These are phyloP conservation scores for Tachuris rubrigastra DNA, from an alignment of 2,113 vertebrate species.

Conservation along the genomic window DNA sequence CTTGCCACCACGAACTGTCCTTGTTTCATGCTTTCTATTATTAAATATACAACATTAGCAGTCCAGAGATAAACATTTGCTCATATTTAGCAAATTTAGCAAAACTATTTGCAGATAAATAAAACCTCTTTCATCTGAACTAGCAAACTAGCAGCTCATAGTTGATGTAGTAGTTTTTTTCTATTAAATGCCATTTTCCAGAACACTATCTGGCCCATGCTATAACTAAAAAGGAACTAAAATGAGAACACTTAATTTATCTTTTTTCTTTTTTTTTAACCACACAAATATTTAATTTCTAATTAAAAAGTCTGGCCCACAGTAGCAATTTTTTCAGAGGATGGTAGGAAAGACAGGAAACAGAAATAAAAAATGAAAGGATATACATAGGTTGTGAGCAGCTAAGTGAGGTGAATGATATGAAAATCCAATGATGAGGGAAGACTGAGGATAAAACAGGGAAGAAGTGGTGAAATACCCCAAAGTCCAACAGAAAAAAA, in stretches of 20 bases:
- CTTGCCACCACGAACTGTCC: not conserved
- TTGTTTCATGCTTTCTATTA: constrained; percentile 51
- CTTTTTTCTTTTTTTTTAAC: not conserved
- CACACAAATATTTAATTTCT: not conserved
- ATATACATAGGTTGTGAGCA: not conserved
- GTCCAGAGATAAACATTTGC: constrained; percentile 21
- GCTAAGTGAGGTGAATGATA: not conserved
- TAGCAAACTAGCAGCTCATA: not conserved
- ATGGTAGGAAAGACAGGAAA: not conserved
- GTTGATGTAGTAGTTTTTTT: not conserved
- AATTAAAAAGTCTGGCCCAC: not conserved
- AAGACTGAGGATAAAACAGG: not conserved
- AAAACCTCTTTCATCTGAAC: not conserved
- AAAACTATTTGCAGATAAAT: not conserved
- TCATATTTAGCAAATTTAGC: not conserved
- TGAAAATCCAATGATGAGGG: not conserved
- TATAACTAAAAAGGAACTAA: not conserved
- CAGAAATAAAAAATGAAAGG: not conserved
- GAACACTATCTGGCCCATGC: not conserved
- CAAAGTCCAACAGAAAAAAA: not conserved
- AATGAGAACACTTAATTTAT: not conserved
- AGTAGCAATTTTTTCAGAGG: not conserved
- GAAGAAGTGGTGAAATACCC: not conserved
- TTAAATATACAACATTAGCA: constrained; percentile 13
- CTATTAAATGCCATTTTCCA: not conserved